These are phyloP conservation scores for Chaetodon trifascialis DNA, from an alignment of 2,113 vertebrate species.

Conservation along the genomic window DNA sequence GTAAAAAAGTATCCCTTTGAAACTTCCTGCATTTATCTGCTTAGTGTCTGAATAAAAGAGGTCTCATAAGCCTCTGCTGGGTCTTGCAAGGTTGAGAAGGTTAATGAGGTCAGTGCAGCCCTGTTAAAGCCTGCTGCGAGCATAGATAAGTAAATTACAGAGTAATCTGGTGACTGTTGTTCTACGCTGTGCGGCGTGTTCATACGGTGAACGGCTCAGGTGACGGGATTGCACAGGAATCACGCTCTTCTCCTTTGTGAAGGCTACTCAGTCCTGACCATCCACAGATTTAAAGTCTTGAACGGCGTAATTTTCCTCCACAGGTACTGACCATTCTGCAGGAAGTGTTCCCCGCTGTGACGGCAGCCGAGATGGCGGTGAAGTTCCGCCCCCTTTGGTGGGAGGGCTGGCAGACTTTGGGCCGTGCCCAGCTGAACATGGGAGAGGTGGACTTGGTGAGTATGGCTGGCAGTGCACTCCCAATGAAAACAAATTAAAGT, in stretches of 20 bases:
- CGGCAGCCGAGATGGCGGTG: conserved; percentile 93
- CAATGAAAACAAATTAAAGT: neutral
- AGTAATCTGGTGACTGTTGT: conserved; percentile 1
- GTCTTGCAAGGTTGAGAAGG: neutral
- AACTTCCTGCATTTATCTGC: neutral
- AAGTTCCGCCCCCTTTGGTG: conserved; percentile 91
- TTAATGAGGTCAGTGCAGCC: conserved; percentile 3
- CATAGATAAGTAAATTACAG: neutral
- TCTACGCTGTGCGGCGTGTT: neutral
- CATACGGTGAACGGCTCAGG: neutral
- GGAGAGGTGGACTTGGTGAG: conserved; percentile 95
- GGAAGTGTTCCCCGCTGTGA: conserved; percentile 95
- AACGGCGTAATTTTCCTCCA: neutral
- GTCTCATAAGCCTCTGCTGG: neutral
- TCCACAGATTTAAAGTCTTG: neutral
- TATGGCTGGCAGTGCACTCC: neutral
- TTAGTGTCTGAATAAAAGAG: conserved; percentile 7
- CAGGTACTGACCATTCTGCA: conserved; percentile 93
- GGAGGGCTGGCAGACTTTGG: conserved; percentile 96
- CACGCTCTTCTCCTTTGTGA: neutral
- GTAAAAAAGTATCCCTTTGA: neutral
- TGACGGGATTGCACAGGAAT: neutral
- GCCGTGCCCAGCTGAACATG: conserved; percentile 94
- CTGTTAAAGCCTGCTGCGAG: neutral
- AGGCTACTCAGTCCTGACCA: neutral